phyloP scores from a whole-genome alignment of 1,140 invertebrate genomes.

The Drosophila miranda region DNA sequence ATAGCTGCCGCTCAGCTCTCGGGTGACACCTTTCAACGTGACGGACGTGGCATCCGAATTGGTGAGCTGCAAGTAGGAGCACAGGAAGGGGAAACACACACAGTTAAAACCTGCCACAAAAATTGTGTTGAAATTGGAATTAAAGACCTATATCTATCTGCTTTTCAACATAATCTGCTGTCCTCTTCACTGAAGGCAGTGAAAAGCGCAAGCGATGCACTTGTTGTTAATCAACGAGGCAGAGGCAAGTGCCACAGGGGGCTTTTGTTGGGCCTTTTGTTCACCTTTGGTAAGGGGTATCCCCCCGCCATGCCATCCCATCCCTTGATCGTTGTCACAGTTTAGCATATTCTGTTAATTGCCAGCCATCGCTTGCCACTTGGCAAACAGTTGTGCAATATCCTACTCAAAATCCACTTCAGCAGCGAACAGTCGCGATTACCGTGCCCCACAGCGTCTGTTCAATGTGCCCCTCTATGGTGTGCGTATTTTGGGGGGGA shows the following conservation, averaged over 20 bases:
- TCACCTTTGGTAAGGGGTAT: conserved; percentile 13
- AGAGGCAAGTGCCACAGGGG: conserved; percentile 19
- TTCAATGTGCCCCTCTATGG: no score
- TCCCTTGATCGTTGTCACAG: conserved; percentile 41
- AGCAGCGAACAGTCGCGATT: conserved; percentile 53
- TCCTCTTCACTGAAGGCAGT: background rate
- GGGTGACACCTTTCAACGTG: conserved; percentile 85
- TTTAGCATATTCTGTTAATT: conserved; percentile 65
- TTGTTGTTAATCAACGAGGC: conserved; percentile 37
- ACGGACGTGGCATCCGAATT: conserved; percentile 86
- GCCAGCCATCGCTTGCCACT: conserved; percentile 58
- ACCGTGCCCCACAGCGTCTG: conserved; percentile 4
- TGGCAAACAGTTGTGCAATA: conserved; percentile 56
- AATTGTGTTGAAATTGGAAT: no score
- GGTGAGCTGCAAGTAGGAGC: conserved; percentile 83
- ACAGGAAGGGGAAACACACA: background rate
- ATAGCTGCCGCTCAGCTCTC: conserved; percentile 86
- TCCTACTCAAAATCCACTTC: conserved; percentile 62
- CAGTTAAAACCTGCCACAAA: background rate
- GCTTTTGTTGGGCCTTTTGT: background rate
- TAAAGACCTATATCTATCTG: no score
- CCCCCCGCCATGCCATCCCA: background rate
- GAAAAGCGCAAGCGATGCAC: conserved; percentile 34
- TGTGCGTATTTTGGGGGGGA: conserved; percentile 22
- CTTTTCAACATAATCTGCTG: no score